Conservation (phyloP, 2,888 invertebrate species). For the Carpatolechia fugitivella region DNA sequence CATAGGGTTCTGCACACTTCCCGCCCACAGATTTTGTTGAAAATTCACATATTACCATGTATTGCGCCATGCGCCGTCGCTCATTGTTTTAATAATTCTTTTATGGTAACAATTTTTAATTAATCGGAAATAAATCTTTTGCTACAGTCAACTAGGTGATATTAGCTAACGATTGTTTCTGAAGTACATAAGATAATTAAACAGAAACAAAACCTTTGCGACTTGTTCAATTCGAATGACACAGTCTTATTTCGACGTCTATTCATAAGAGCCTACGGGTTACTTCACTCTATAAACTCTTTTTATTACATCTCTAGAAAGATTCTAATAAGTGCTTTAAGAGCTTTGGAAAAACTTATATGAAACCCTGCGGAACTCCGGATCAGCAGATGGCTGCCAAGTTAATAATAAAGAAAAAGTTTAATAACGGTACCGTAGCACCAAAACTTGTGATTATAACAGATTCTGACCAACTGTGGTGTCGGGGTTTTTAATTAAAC, state of each 20-base stretch:
- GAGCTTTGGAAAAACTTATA: not conserved
- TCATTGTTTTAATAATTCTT: too few species aligned
- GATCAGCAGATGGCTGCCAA: not conserved
- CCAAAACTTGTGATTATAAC: not conserved
- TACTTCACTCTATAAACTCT: not conserved
- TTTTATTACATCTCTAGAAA: not conserved
- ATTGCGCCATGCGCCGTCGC: not conserved
- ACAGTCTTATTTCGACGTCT: too few species aligned
- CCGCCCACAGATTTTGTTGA: not conserved
- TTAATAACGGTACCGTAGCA: not conserved
- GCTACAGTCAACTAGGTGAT: too few species aligned
- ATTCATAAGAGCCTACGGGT: too few species aligned
- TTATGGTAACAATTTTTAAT: too few species aligned
- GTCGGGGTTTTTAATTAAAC: constrained; percentile 2
- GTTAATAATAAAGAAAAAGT: constrained; percentile 4
- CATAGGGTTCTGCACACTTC: not conserved
- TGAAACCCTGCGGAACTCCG: not conserved
- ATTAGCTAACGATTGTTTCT: too few species aligned
- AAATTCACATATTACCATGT: not conserved
- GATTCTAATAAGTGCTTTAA: not conserved
- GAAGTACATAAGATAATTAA: too few species aligned
- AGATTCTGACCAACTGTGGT: constrained; percentile 9
- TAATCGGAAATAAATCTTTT: too few species aligned
- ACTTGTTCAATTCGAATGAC: too few species aligned
- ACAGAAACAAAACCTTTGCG: too few species aligned